Evolutionary conservation across 2,888 invertebrate species (phyloP), one percentile per base, ranked within the genome.

Genomic region (Tetragonula carbonaria): DNA sequence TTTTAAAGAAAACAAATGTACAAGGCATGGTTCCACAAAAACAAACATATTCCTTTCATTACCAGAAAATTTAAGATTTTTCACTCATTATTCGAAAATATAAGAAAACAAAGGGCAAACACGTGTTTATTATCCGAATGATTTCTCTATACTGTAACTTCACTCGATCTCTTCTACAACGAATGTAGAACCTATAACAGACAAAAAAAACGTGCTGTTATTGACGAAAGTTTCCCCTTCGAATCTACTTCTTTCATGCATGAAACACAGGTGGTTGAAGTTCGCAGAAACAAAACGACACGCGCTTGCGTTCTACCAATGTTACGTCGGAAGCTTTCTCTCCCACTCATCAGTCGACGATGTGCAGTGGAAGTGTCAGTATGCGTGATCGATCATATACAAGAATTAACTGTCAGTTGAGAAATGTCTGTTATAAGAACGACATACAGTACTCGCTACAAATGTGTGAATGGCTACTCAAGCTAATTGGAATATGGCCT

Each of bases 401-500:
- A 2, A 16, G 21, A 5, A 11, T 13, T 11, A n/a, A 1, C 3
- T 0, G 14, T 8, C 4, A 18, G 1, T 2, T 57, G 11, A 38
- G 33, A 18, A 84, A 88, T 50, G n/a, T n/a, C 0, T 63, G 70
- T n/a, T 74, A 87, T 53, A 33, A 86, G 0, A 13, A 33, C 0
- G 88, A 87, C n/a, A 67, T 83, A 45, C 66, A 23, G 0, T 87
- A 91, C 70, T 91, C 90, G 13, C 80, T 92, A 11, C 85, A 90
- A 50, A 78, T 92, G 81, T 92, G 90, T 45, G 91, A 91, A 11
- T 92, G 91, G 88, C 78, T 92, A 13, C 63, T 93, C 0, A 88
- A 85, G 23, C 85, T 90, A 2, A 85, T 93, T 8, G 93, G 93
- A 6, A 80, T 90, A n/a, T 93, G 93, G 93, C 88, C 91, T 0